These are phyloP conservation scores for Thyatira batis DNA, from an alignment of 2,888 invertebrate species.

Conservation along the genomic window DNA sequence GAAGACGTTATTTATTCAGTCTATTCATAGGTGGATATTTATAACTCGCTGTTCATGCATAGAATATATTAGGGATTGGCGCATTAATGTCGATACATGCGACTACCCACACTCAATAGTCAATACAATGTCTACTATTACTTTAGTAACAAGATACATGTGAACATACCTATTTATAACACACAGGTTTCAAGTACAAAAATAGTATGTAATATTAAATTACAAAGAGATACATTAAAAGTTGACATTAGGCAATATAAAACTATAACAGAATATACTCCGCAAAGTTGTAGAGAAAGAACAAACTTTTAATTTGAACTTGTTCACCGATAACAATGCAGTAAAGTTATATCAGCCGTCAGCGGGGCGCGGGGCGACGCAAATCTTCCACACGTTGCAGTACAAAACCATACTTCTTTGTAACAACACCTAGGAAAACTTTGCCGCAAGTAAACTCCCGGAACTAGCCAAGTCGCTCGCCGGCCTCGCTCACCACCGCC, in stretches of 20 bases:
- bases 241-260: not conserved
- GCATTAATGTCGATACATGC: not conserved
- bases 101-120: not conserved
- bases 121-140: not conserved
- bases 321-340: slow-evolving; percentile 71
- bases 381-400: slow-evolving; percentile 74
- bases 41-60: not conserved
- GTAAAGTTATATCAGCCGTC: slow-evolving; percentile 59
- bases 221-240: not conserved
- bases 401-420: slow-evolving; percentile 77
- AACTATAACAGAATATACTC: not conserved
- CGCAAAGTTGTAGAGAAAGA: slow-evolving; percentile 53
- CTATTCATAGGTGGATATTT: not conserved
- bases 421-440: slow-evolving; percentile 79
- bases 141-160: not conserved
- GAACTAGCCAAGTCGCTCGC: slow-evolving; percentile 49
- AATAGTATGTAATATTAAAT: not conserved
- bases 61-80: not conserved
- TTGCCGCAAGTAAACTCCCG: slow-evolving; percentile 77
- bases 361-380: slow-evolving; percentile 61
- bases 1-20: not conserved
- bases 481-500: slow-evolving; percentile 47
- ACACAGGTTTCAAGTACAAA: too few relatives aligned
- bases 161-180: not conserved
- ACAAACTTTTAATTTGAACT: slow-evolving; percentile 74